Percentiles rank a stretch among this genome's conserved stretches.
Conservation (phyloP, 2,888 invertebrate species). For the Himalopsyche kuldschensis region DNA sequence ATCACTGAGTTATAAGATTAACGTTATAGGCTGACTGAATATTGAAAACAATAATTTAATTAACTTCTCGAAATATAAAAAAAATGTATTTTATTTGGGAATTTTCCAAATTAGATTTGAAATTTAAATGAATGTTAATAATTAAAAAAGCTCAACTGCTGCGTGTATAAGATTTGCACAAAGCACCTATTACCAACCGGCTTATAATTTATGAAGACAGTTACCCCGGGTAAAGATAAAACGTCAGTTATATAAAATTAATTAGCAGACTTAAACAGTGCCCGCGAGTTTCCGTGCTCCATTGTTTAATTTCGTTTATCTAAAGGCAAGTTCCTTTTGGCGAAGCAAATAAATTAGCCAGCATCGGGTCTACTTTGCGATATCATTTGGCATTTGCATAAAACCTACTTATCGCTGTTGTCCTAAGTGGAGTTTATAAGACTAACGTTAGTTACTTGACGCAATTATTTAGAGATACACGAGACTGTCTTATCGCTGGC, state of each 20-base stretch:
- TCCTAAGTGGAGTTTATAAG: neutral
- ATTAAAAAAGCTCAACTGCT: no score
- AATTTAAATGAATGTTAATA: no score
- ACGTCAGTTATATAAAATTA: neutral
- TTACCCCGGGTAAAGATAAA: neutral
- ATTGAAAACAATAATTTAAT: no score
- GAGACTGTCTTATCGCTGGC: no score
- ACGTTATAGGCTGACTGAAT: no score
- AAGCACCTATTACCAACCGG: neutral
- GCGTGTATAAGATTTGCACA: neutral
- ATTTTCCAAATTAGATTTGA: no score
- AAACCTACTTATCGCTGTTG: neutral
- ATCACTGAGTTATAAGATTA: no score
- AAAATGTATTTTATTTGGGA: no score
- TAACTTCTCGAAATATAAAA: no score
- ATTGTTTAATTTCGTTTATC: neutral
- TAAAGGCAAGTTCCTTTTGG: neutral
- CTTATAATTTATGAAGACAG: neutral
- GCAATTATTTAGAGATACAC: neutral
- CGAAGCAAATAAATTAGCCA: neutral
- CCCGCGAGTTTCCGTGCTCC: neutral
- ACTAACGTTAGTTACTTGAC: neutral
- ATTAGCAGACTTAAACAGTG: neutral
- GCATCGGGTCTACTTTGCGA: neutral
- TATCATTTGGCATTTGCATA: neutral